Conservation (phyloP, 2,888 invertebrate species). For the Cylindroiulus punctatus region DNA sequence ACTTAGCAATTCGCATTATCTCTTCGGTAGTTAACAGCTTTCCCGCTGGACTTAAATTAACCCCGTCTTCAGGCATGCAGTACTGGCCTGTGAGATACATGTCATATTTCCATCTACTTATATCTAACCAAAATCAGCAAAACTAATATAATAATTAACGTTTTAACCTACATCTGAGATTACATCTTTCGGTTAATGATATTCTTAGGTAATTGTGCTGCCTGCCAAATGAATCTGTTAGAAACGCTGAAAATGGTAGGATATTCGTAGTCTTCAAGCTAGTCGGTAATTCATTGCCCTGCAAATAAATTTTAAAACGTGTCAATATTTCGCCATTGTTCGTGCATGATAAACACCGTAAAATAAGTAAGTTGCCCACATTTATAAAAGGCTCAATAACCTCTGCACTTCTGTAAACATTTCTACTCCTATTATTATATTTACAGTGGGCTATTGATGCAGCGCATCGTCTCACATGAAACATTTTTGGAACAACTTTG, state of each 20-base stretch:
- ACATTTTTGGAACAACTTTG: not conserved
- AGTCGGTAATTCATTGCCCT: not conserved
- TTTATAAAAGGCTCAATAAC: not conserved
- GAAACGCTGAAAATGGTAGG: conserved; percentile 64
- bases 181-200: conserved; percentile 95
- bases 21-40: conserved; percentile 83
- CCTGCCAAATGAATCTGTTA: conserved; percentile 87
- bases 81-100: conserved; percentile 78
- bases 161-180: conserved; percentile 95
- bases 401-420: not conserved
- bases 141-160: too few species aligned
- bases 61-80: conserved; percentile 98
- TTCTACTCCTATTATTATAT: not conserved
- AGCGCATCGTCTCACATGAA: not conserved
- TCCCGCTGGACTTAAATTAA: conserved; percentile 79
- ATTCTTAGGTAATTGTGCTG: conserved; percentile 93
- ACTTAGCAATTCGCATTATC: conserved; percentile 78
- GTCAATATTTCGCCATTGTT: too few species aligned
- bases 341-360: not conserved
- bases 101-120: too few species aligned
- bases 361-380: not conserved
- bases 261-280: conserved; percentile 19
- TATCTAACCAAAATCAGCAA: too few species aligned
- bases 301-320: too few species aligned
- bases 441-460: not conserved